phyloP scores from a whole-genome alignment of 1,140 invertebrate genomes.

The Achatina immaculata region DNA sequence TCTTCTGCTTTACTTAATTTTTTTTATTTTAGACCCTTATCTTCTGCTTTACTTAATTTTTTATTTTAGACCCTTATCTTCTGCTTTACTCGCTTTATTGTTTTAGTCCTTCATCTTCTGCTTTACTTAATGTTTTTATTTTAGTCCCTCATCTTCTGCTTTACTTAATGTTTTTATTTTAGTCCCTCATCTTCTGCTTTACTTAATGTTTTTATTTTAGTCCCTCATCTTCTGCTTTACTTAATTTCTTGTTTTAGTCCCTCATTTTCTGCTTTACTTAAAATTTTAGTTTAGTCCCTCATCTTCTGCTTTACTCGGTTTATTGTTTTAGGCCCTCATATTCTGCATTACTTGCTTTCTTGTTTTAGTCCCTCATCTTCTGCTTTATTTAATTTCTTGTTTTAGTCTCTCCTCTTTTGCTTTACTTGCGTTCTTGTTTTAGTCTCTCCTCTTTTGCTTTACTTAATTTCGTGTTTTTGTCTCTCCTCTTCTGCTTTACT shows the following conservation, averaged over 20 bases:
- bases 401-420: too few species aligned
- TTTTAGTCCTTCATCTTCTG: too few species aligned
- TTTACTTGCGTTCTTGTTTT: background rate
- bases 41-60: too few species aligned
- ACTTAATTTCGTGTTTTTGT: background rate
- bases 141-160: too few species aligned
- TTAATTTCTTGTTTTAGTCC: background rate
- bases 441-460: background rate
- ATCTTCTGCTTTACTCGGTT: background rate
- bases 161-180: too few species aligned
- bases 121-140: too few species aligned
- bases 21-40: too few species aligned
- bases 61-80: too few species aligned
- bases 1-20: too few species aligned
- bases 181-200: too few species aligned
- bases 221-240: background rate
- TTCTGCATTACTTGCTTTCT: background rate
- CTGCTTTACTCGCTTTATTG: too few species aligned
- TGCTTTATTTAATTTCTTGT: slow-evolving; percentile 12
- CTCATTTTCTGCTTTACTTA: background rate
- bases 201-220: too few species aligned
- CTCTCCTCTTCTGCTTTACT: background rate
- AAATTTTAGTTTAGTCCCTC: background rate
- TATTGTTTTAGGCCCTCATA: background rate
- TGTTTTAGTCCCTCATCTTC: background rate